phyloP scores from a whole-genome alignment of 2,888 invertebrate species.

The Melolontha melolontha region DNA sequence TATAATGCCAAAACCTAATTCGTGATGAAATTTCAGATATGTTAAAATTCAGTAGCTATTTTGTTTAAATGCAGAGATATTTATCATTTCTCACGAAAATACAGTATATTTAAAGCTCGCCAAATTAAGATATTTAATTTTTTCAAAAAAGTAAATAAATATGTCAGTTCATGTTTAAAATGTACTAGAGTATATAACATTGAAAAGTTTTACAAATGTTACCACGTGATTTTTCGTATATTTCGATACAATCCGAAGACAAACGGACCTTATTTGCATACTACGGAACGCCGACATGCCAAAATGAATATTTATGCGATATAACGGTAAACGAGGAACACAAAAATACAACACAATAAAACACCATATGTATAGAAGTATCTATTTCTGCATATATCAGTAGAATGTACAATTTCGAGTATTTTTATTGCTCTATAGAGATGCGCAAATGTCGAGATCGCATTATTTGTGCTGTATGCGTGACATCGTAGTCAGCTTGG shows the following conservation, averaged over 20 bases:
- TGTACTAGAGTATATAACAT: not conserved
- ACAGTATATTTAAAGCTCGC: no score
- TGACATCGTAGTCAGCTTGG: conserved; percentile 46
- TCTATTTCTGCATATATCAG: conserved; percentile 57
- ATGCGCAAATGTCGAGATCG: conserved; percentile 56
- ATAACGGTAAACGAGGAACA: conserved; percentile 10
- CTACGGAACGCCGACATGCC: conserved; percentile 9
- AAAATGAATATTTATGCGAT: conserved; percentile 42
- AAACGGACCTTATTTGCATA: conserved; percentile 19
- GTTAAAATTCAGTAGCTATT: no score
- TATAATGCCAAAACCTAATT: no score
- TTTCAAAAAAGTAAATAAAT: no score
- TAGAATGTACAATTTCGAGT: conserved; percentile 53
- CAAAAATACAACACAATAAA: conserved; percentile 42
- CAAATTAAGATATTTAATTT: no score
- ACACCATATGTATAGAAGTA: conserved; percentile 53
- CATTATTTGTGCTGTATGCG: conserved; percentile 55
- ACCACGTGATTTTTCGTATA: not conserved
- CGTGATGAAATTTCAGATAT: no score
- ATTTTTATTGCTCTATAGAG: conserved; percentile 55
- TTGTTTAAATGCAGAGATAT: no score
- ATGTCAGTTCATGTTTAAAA: not conserved
- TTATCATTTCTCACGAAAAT: no score
- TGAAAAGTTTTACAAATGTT: not conserved
- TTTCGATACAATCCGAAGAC: not conserved